These are phyloP conservation scores for Isoperla grammatica DNA, from an alignment of 2,888 invertebrate genomes.

Conservation along the genomic window DNA sequence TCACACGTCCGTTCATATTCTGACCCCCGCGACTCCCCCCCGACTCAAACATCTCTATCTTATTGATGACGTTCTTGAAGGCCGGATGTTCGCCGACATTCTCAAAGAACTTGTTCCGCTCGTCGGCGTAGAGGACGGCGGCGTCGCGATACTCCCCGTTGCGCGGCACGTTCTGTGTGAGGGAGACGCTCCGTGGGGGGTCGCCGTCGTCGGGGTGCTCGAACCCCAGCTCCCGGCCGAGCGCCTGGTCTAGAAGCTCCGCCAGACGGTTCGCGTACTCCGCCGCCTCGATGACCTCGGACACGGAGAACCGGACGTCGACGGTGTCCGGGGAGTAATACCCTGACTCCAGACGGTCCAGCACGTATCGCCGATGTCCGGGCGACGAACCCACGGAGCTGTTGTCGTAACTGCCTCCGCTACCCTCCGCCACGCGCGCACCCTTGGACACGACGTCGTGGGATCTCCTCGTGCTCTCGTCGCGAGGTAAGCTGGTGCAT, in stretches of 20 bases:
- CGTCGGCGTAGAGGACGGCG: neutral
- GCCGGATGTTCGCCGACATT: neutral
- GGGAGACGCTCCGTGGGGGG: neutral
- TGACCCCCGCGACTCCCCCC: no score
- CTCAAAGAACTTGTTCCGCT: neutral
- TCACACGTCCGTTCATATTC: no score
- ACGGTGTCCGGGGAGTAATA: slow-evolving; percentile 13
- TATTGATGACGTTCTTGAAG: neutral
- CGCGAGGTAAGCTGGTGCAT: neutral
- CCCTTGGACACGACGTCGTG: neutral
- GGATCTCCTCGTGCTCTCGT: neutral
- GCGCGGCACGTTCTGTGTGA: neutral
- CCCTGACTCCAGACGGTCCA: slow-evolving; percentile 5
- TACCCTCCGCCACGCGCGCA: neutral
- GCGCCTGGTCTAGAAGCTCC: slow-evolving; percentile 20
- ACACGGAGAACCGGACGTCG: slow-evolving; percentile 14
- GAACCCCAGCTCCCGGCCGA: slow-evolving; percentile 11
- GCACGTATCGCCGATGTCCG: neutral
- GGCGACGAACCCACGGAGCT: neutral
- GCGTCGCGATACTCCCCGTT: neutral
- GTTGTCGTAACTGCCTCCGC: neutral
- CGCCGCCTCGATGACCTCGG: slow-evolving; percentile 24
- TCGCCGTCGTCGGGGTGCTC: neutral
- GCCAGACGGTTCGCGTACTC: slow-evolving; percentile 23
- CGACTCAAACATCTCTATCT: neutral